phyloP scores from a whole-genome alignment of 2,888 invertebrate genomes.

The Apodemia zela region DNA sequence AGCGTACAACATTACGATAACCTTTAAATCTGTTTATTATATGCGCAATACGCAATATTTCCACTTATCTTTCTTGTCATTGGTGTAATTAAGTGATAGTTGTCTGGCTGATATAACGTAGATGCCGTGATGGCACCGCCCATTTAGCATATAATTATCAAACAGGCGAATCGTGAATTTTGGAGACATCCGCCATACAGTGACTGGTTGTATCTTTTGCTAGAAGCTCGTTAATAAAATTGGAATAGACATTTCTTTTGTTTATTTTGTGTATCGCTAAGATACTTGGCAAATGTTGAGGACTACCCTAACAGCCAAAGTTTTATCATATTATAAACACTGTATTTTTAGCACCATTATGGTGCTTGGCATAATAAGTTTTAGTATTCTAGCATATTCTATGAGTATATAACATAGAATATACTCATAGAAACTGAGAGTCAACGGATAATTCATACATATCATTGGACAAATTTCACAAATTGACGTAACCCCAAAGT shows the following conservation, averaged over 20 bases:
- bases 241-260: neutral
- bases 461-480: too few relatives aligned
- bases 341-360: too few relatives aligned
- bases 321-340: neutral
- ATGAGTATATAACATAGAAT: too few relatives aligned
- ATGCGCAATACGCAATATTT: neutral
- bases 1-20: neutral
- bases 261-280: neutral
- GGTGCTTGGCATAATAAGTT: too few relatives aligned
- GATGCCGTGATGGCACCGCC: neutral
- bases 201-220: neutral
- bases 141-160: neutral
- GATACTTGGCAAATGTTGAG: neutral
- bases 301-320: neutral
- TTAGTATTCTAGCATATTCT: too few relatives aligned
- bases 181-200: neutral
- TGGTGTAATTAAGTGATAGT: neutral
- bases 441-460: too few relatives aligned
- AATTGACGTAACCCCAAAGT: too few relatives aligned
- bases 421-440: too few relatives aligned
- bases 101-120: neutral
- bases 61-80: neutral
- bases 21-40: neutral
- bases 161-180: neutral
- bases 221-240: neutral